Conservation (phyloP, 1,140 invertebrate species). For the Orius insidiosus region DNA sequence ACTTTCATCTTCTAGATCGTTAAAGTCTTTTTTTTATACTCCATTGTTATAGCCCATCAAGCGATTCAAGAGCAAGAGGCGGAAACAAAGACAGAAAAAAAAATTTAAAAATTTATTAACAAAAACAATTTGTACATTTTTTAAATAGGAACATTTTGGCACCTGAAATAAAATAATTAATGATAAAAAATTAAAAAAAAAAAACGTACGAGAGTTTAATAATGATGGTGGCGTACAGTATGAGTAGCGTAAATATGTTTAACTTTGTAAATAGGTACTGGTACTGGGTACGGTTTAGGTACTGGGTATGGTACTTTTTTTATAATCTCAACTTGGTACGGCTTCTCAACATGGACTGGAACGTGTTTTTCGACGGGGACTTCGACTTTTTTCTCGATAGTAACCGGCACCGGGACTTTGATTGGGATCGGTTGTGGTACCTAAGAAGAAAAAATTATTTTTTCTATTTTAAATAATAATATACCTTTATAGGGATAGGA, state of each 20-base stretch:
- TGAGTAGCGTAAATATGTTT: constrained; percentile 11
- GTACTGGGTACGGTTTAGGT: constrained; percentile 13
- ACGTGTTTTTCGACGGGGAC: constrained; percentile 12
- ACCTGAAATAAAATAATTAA: too few relatives aligned
- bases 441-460: too few relatives aligned
- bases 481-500: constrained; percentile 9
- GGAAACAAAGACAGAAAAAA: too few relatives aligned
- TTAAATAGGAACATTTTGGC: too few relatives aligned
- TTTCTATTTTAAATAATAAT: constrained; percentile 2
- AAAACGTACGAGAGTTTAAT: too few relatives aligned
- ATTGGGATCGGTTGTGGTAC: constrained; percentile 12
- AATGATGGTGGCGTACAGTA: background rate
- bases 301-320: constrained; percentile 11
- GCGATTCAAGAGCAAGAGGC: too few relatives aligned
- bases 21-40: too few relatives aligned
- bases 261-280: constrained; percentile 12
- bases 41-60: too few relatives aligned
- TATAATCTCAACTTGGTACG: constrained; percentile 9
- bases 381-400: constrained; percentile 9
- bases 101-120: too few relatives aligned
- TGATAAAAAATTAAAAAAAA: too few relatives aligned
- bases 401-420: constrained; percentile 11
- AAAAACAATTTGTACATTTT: too few relatives aligned
- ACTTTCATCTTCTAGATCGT: too few relatives aligned
- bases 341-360: constrained; percentile 10